Percentiles rank a stretch among this genome's conserved stretches.
Evolutionary conservation across 2,888 invertebrate species (phyloP).

Genomic region (Furcula furcula): DNA sequence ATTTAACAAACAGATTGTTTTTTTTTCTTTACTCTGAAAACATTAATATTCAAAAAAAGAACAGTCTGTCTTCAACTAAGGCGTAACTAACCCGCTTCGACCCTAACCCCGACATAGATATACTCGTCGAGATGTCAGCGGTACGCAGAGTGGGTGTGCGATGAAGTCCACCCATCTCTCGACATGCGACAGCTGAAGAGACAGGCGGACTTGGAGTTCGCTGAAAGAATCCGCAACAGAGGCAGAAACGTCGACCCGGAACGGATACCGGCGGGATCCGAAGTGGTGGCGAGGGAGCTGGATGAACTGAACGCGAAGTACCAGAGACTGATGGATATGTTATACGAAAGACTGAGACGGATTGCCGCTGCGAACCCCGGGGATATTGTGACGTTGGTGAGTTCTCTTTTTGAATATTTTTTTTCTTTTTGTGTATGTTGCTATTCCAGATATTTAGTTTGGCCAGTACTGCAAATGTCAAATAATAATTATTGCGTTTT

Average conservation of each 20-base stretch:
- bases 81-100: slow-evolving; percentile 77
- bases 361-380: slow-evolving; percentile 86
- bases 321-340: slow-evolving; percentile 85
- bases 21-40: background rate
- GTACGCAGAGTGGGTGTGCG: slow-evolving; percentile 91
- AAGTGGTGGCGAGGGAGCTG: slow-evolving; percentile 88
- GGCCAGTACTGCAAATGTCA: no score
- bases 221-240: slow-evolving; percentile 58
- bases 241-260: slow-evolving; percentile 49
- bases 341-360: slow-evolving; percentile 86
- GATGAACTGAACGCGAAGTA: slow-evolving; percentile 91
- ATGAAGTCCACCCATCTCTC: slow-evolving; percentile 90
- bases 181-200: slow-evolving; percentile 79
- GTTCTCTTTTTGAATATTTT: slow-evolving; percentile 52
- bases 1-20: slow-evolving; percentile 32
- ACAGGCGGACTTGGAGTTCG: slow-evolving; percentile 63
- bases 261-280: slow-evolving; percentile 82
- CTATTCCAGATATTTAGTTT: no score
- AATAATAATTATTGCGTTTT: no score
- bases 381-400: slow-evolving; percentile 89
- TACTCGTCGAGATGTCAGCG: slow-evolving; percentile 92
- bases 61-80: slow-evolving; percentile 61
- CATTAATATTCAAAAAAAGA: slow-evolving; percentile 17
- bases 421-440: no score
- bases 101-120: slow-evolving; percentile 84